phyloP scores from a whole-genome alignment of 2,113 vertebrate species.

The Pagrus major region DNA sequence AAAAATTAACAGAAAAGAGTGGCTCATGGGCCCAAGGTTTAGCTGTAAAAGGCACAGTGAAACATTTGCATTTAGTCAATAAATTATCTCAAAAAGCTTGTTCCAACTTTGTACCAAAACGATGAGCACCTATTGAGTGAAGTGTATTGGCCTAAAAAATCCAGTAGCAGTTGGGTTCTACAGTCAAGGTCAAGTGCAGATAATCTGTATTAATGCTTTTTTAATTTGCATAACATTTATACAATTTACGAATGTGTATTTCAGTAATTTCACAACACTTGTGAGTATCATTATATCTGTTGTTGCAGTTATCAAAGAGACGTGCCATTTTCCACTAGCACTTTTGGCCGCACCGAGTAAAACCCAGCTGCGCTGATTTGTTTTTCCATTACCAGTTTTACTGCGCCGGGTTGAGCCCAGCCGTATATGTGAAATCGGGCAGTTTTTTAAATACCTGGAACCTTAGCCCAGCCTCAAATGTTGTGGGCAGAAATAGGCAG shows the following conservation, averaged over 20 bases:
- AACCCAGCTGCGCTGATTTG: no score
- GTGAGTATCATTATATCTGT: no score
- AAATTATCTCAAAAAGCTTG: not conserved
- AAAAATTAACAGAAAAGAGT: not conserved
- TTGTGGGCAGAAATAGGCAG: not conserved
- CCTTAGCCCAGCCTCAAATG: not conserved
- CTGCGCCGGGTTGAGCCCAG: no score
- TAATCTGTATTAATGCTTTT: no score
- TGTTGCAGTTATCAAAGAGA: no score
- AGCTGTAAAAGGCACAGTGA: not conserved
- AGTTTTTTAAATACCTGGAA: constrained; percentile 20
- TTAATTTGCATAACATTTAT: not conserved
- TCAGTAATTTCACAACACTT: not conserved
- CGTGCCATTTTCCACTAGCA: no score
- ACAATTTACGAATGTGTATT: not conserved
- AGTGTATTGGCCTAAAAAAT: not conserved
- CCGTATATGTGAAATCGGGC: no score
- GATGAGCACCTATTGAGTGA: not conserved
- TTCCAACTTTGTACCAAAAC: no score
- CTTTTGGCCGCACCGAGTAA: no score
- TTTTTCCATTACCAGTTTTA: no score
- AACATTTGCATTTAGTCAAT: not conserved
- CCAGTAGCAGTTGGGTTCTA: not conserved
- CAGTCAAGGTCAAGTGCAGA: not conserved
- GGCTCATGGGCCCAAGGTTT: not conserved